Evolutionary conservation across 2,888 invertebrate genomes (phyloP), one percentile per base, ranked within the genome.

Genomic region (Caenorhabditis sp.): DNA sequence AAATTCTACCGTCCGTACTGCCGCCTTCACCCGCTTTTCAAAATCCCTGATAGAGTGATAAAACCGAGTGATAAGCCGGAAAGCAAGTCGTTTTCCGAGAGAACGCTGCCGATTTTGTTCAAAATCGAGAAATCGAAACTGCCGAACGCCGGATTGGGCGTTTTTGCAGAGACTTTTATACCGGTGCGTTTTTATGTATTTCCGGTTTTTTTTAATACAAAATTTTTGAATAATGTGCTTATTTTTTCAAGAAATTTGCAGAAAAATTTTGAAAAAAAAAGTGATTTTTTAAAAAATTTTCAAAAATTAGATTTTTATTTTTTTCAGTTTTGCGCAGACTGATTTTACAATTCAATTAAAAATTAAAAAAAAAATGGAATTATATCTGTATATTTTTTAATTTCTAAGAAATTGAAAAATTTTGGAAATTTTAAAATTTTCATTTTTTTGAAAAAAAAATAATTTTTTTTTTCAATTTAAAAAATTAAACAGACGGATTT

Each of bases 121-220:
- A 35, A 50, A 1, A 84, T 89, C 15, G 70, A 58, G 13, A 37
- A 69, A 20, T 89, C 89, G n/a, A 74, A 71, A 11, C 85, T 89
- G 51, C 86, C 85, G 2, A 82, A 82, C 22, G 88, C 88, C 18
- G 89, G 89, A 1, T 37, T 74, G 3, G 89, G 89, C 6, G 87
- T 86, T 2, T 83, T 86, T 62, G 82, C 87, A 0, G 70, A 60
- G 3, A 71, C 84, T 15, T 82, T 84, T 24, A 82, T 89, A 60
- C 88, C 89, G 18, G 84, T 87, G 32, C 18, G 55, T 61, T 53
- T 37, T 18, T 4, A 20, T n/a, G n/a, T n/a, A n/a, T n/a, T n/a
- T n/a, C n/a, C n/a, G n/a, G n/a, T n/a, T n/a, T n/a, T n/a, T n/a
- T n/a, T n/a, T n/a, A n/a, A n/a, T n/a, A n/a, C n/a, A 37, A 26